These are phyloP conservation scores for Xiphorhynchus erythropygius DNA, from an alignment of 2,797 vertebrate genomes.

Conservation along the genomic window DNA sequence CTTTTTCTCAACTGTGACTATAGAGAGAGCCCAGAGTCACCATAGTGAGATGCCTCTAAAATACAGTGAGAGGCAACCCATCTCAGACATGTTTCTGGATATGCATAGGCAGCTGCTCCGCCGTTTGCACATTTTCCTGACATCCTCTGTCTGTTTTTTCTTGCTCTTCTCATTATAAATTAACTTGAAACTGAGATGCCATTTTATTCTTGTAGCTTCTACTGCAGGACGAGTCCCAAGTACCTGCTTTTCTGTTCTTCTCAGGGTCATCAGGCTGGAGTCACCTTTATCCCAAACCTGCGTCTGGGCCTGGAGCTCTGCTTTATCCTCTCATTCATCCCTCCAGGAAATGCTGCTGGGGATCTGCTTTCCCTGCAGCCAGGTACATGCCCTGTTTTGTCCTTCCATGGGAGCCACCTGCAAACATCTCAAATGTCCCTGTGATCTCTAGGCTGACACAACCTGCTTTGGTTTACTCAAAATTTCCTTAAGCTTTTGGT, in stretches of 20 bases:
- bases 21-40: conserved; percentile 1
- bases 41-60: background rate
- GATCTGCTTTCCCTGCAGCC: background rate
- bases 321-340: background rate
- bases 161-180: background rate
- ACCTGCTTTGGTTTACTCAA: background rate
- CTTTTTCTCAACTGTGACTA: conserved; percentile 21
- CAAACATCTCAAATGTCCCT: background rate
- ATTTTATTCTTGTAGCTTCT: background rate
- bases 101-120: background rate
- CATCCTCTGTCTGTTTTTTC: background rate
- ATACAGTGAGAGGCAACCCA: background rate
- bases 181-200: background rate
- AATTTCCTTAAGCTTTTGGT: background rate
- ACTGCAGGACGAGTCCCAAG: background rate
- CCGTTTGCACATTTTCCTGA: background rate
- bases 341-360: background rate
- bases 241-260: background rate
- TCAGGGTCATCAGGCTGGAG: background rate
- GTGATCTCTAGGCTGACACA: background rate
- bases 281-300: background rate
- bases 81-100: background rate
- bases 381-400: background rate
- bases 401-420: background rate
- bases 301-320: background rate